Conservation (phyloP, 2,888 invertebrate genomes). For the Eristalis pertinax region DNA sequence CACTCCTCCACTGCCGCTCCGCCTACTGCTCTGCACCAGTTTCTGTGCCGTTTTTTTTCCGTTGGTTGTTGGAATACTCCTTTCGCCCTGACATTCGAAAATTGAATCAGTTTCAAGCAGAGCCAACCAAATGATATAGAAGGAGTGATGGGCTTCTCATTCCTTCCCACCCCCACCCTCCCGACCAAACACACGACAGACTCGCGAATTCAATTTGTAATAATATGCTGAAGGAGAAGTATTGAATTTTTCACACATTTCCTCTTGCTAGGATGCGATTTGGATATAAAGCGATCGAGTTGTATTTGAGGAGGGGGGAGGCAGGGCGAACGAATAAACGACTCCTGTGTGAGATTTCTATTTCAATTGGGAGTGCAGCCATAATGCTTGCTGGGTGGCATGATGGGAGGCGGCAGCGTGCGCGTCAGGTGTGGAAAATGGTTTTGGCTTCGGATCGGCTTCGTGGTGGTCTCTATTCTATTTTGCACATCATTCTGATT, state of each 20-base stretch:
- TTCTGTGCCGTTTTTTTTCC: background rate
- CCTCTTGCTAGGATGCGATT: constrained; percentile 52
- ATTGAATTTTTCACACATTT: constrained; percentile 71
- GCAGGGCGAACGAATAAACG: background rate
- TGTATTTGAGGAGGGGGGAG: background rate
- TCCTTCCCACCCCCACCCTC: background rate
- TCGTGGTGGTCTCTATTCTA: constrained; percentile 58
- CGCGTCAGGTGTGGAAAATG: constrained; percentile 68
- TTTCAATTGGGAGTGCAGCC: constrained; percentile 61
- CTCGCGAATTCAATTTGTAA: constrained; percentile 70
- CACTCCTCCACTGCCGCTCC: background rate
- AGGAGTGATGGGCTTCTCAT: constrained; percentile 45
- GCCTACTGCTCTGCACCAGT: background rate
- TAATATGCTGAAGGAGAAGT: constrained; percentile 65
- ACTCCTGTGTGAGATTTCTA: constrained; percentile 52
- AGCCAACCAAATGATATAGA: constrained; percentile 56
- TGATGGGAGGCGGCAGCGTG: background rate
- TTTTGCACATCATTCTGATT: constrained; percentile 69
- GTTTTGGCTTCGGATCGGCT: constrained; percentile 38
- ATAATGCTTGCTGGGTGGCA: constrained; percentile 57
- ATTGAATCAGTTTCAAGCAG: constrained; percentile 70
- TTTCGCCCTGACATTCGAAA: constrained; percentile 47
- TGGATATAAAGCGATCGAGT: constrained; percentile 62
- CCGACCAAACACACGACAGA: constrained; percentile 26
- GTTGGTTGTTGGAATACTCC: background rate